Conservation (phyloP, 2,113 vertebrate species). For the Pteropus alecto region DNA sequence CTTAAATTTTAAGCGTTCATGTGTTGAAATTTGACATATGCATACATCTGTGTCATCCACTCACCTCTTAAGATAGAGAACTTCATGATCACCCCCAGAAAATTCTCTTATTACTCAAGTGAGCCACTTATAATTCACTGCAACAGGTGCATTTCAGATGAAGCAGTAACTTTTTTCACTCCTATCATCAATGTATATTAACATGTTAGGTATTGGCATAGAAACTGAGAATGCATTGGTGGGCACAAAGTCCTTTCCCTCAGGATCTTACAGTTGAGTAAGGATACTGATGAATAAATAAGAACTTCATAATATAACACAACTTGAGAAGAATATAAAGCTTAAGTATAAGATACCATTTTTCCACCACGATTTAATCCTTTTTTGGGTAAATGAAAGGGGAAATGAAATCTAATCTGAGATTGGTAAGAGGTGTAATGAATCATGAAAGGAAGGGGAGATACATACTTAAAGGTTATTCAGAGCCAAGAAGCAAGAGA, state of each 20-base stretch:
- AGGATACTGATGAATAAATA: neutral
- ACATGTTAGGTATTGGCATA: neutral
- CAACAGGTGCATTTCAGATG: neutral
- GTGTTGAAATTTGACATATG: neutral
- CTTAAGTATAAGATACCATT: neutral
- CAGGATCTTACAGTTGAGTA: neutral
- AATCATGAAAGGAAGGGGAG: neutral
- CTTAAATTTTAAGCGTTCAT: neutral
- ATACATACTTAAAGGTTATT: neutral
- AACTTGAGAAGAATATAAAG: neutral
- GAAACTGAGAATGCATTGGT: neutral
- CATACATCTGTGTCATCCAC: neutral
- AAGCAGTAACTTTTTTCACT: neutral
- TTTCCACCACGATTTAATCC: neutral
- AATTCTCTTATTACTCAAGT: neutral
- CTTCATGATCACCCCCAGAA: neutral
- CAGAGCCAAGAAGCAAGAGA: neutral
- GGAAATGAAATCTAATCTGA: neutral
- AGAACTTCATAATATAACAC: neutral
- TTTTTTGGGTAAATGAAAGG: neutral
- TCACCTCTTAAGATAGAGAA: neutral
- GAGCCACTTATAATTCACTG: neutral
- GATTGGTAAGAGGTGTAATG: neutral
- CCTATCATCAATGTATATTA: neutral
- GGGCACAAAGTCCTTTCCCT: neutral